These are phyloP conservation scores for Vidua chalybeata DNA, from an alignment of 2,113 vertebrate genomes.

Conservation along the genomic window DNA sequence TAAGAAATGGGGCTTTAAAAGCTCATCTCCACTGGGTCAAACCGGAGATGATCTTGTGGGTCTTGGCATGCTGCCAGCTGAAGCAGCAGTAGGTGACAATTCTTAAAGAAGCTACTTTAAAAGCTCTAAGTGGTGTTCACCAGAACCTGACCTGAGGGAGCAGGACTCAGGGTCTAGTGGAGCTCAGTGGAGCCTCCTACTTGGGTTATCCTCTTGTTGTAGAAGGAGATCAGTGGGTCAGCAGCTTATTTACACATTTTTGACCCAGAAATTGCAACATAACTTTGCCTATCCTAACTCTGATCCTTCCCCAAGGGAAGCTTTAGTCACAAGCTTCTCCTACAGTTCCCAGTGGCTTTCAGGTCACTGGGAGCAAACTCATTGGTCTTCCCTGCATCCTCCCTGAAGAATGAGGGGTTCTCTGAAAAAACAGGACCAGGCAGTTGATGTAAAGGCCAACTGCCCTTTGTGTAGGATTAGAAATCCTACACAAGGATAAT, in stretches of 20 bases:
- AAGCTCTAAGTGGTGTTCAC: neutral
- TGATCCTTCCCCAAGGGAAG: neutral
- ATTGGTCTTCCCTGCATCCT: neutral
- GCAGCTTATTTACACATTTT: neutral
- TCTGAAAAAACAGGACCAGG: neutral
- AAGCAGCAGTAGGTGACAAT: neutral
- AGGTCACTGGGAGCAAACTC: neutral
- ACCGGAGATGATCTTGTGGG: neutral
- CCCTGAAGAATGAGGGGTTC: neutral
- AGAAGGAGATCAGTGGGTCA: neutral
- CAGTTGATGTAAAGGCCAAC: neutral
- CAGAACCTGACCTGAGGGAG: neutral
- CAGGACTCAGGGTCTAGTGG: neutral
- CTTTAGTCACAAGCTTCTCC: neutral
- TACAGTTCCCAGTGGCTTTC: neutral
- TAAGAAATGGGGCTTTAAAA: neutral
- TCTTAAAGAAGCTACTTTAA: neutral
- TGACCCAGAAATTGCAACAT: neutral
- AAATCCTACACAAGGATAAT: neutral
- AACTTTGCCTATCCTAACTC: neutral
- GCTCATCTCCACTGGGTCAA: neutral
- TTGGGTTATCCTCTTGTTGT: neutral
- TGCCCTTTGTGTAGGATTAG: neutral
- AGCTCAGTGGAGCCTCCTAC: neutral
- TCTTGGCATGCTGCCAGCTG: neutral